phyloP scores from a whole-genome alignment of 2,888 invertebrate species.

The Trichacis sp. region DNA sequence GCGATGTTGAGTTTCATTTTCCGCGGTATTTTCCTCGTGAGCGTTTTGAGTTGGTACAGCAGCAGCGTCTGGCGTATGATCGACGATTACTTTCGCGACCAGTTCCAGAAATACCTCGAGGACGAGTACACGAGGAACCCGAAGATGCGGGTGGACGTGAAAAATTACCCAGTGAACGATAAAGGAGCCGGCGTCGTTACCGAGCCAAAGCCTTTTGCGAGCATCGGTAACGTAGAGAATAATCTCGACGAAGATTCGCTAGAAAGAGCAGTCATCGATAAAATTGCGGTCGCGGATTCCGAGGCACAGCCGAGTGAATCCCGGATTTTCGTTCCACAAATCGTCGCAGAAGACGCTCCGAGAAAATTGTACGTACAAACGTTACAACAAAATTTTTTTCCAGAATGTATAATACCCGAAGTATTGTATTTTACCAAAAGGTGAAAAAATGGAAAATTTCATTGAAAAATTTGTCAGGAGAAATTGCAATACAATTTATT shows the following conservation, averaged over 20 bases:
- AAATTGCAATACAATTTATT: too few species aligned
- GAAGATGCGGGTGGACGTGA: slow-evolving; percentile 55
- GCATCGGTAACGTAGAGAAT: slow-evolving; percentile 30
- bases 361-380: slow-evolving; percentile 16
- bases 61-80: slow-evolving; percentile 79
- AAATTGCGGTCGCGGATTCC: slow-evolving; percentile 40
- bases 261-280: slow-evolving; percentile 31
- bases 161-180: slow-evolving; percentile 27
- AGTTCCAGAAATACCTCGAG: slow-evolving; percentile 75
- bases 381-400: too few species aligned
- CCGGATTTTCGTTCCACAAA: slow-evolving; percentile 11
- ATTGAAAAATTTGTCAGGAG: too few species aligned
- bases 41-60: slow-evolving; percentile 78
- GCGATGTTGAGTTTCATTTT: slow-evolving; percentile 78
- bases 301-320: not conserved
- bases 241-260: slow-evolving; percentile 8
- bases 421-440: too few species aligned
- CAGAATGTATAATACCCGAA: too few species aligned
- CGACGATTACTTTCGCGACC: slow-evolving; percentile 79
- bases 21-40: slow-evolving; percentile 76
- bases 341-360: slow-evolving; percentile 5
- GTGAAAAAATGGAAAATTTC: too few species aligned
- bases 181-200: slow-evolving; percentile 28
- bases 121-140: slow-evolving; percentile 68
- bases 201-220: slow-evolving; percentile 19